Base-by-base conservation (phyloP, 1,140 invertebrate species). In the Papilio polytes region DNA sequence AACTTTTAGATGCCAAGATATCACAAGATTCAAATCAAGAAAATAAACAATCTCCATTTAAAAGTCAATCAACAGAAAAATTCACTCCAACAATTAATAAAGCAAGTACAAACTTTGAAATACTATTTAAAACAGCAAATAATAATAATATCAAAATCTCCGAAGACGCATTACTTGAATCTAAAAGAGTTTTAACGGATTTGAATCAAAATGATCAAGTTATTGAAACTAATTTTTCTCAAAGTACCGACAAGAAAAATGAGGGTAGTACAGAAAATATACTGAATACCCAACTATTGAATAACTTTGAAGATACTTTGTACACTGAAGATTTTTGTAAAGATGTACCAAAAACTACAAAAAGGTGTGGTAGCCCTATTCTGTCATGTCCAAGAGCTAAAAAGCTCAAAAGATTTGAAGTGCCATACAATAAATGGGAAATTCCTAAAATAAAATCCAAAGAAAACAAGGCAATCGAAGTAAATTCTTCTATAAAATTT, bases 281-380 rank as follows among this genome's bases (percentile, higher is more conserved):
- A 51, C 83, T 93, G 70, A 82, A 94, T 83, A 92, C 89, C 12
- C 89, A 94, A 89, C 81, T 94, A 20, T 82, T 94, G 44, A 87
- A 89, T 78, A 87, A 94, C 78, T 94, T 94, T 77, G 87, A 94
- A 76, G 84, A 90, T 82, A 88, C 88, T 48, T 77, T 94, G 78
- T 80, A 88, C 70, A 92, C 89, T 2, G 91, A 92, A 87, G 92
- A 94, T 87, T 93, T 93, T 81, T 70, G 78, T 12, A 88, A 87
- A 80, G 85, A 86, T 31, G 73, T 44, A 77, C 84, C 84, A 46
- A 85, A 80, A 36, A 78, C 72, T 15, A 41, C 36, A 41, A 93
- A 95, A 83, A 87, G 91, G 83, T 89, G 93, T 20, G 88, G 86
- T 0, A 95, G 94, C 83, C 94, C 94, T n/a, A 95, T 95, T 20